Conservation (phyloP, 2,797 vertebrate species). For the Scyliorhinus canicula region DNA sequence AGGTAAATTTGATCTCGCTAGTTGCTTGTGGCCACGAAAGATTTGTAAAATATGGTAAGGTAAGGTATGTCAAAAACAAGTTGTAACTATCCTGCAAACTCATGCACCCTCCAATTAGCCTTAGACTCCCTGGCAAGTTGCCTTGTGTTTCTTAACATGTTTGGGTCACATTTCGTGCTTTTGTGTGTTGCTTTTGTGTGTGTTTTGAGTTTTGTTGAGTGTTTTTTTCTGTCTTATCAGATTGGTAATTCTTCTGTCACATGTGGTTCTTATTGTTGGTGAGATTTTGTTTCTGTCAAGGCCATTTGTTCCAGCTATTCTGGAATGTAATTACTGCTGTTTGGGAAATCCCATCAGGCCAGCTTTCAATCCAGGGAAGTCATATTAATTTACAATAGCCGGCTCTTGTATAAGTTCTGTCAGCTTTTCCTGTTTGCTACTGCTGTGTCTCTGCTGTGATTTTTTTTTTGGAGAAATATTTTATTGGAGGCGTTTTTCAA, state of each 20-base stretch:
- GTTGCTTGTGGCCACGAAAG: neutral
- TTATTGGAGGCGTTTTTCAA: no score
- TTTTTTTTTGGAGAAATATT: neutral
- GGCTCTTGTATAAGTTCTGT: neutral
- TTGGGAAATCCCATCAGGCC: neutral
- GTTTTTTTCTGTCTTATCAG: neutral
- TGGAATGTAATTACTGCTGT: neutral
- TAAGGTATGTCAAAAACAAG: neutral
- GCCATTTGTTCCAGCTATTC: neutral
- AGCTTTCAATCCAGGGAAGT: no score
- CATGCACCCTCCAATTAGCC: no score
- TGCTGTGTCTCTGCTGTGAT: neutral
- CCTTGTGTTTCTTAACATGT: neutral
- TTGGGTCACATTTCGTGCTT: neutral
- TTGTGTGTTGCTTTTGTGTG: no score
- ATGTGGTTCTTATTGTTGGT: conserved; percentile 13
- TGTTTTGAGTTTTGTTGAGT: neutral
- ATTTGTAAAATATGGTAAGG: neutral
- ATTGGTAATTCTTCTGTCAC: neutral
- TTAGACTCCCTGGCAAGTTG: neutral
- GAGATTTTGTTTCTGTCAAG: neutral
- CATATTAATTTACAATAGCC: neutral
- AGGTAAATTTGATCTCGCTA: neutral
- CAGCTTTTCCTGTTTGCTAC: neutral
- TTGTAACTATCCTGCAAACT: neutral